These are phyloP conservation scores for Trichechus manatus DNA, from an alignment of 2,113 vertebrate genomes.

Conservation along the genomic window DNA sequence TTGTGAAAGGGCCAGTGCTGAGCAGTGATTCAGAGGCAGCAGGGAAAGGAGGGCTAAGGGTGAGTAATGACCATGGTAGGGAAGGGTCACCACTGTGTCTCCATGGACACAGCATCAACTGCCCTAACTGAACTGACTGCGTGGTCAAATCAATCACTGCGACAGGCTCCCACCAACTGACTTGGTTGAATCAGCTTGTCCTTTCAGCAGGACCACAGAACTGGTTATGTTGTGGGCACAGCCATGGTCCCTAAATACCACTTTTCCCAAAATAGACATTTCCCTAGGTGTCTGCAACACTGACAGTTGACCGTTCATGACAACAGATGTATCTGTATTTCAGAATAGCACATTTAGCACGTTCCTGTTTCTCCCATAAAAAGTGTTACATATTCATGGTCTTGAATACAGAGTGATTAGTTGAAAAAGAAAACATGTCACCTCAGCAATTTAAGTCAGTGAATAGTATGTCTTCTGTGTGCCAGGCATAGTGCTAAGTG, in stretches of 20 bases:
- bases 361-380: background rate
- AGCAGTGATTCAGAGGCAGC: constrained; percentile 23
- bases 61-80: background rate
- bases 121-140: background rate
- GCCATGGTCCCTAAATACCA: background rate
- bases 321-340: background rate
- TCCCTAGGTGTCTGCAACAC: background rate
- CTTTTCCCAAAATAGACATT: background rate
- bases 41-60: background rate
- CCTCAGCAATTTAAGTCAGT: background rate
- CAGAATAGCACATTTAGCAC: background rate
- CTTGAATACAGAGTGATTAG: background rate
- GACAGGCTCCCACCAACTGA: background rate
- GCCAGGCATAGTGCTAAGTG: background rate
- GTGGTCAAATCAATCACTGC: constrained; percentile 42
- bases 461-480: background rate
- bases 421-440: background rate
- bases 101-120: background rate
- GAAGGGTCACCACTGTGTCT: background rate
- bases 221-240: background rate
- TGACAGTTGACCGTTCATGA: background rate
- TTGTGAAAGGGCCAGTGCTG: background rate
- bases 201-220: constrained; percentile 7
- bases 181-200: background rate
- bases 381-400: background rate